Base-by-base conservation (phyloP, 2,113 vertebrate genomes). In the Varanus salvator region DNA sequence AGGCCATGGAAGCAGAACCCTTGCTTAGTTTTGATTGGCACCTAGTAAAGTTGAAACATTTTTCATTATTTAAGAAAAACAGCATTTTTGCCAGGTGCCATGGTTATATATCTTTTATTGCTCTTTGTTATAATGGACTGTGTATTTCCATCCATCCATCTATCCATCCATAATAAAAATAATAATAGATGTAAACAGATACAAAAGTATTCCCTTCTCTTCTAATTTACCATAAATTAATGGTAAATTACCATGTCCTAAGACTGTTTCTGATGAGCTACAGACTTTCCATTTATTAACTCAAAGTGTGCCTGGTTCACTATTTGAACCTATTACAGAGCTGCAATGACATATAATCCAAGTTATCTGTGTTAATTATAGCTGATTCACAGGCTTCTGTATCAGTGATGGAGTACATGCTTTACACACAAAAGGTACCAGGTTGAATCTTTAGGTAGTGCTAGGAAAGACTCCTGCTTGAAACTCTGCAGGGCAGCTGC, bases 1-100 rank as follows among this genome's bases (percentile, higher is more conserved):
- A 90, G 84, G 94, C 93, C 74, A 90, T 78, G 87, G 82, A 85
- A 88, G 81, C 84, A 82, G 66, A 95, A 76, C 2, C 3, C 85
- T 92, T 90, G 93, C 87, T 96, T 96, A 92, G 94, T 95, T 96
- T 89, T 69, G 91, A 90, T 87, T 91, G 15, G 52, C 89, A 52
- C 86, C 84, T 94, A 54, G 92, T 93, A 95, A 71, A 91, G 72
- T 84, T 71, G 34, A 94, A 88, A 90, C 23, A 3, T 29, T 87
- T 85, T 15, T 34, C 14, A 11, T 27, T 87, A 84, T 92, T 87
- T 82, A 91, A 91, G 83, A 4, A 93, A 31, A 15, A 57, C 93
- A 90, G 0, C 23, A 38, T 89, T 93, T 88, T 90, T 82, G 86
- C 66, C 72, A 94, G 77, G 0, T 87, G 23, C 54, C 4, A 48